These are phyloP conservation scores for Cataglyphis livida DNA, from an alignment of 2,888 invertebrate species.

Conservation along the genomic window DNA sequence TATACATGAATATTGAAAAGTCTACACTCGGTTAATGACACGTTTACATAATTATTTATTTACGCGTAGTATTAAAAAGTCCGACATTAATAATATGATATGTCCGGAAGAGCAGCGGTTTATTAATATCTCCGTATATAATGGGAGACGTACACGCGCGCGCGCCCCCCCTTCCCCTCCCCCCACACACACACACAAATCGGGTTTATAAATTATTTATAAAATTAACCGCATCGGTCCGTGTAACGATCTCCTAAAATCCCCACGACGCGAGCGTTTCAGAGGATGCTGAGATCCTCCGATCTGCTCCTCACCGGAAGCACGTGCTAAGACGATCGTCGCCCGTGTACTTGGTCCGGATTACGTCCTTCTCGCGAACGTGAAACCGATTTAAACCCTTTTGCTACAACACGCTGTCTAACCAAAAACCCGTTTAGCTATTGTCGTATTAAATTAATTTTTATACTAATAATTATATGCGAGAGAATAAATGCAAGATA, in stretches of 20 bases:
- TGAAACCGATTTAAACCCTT: constrained; percentile 76
- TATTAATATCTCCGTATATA: constrained; percentile 33
- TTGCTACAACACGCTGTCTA: neutral
- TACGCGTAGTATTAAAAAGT: constrained; percentile 38
- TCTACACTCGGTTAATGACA: constrained; percentile 39
- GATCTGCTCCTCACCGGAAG: constrained; percentile 59
- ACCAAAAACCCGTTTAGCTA: neutral
- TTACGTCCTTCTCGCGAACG: constrained; percentile 75
- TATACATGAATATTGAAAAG: constrained; percentile 44
- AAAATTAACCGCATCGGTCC: constrained; percentile 68
- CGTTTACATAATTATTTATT: constrained; percentile 49
- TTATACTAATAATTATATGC: neutral
- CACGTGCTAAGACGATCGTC: constrained; percentile 78
- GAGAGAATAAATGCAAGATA: neutral
- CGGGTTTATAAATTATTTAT: constrained; percentile 56
- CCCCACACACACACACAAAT: neutral
- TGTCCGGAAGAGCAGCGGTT: constrained; percentile 48
- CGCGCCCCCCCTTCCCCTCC: too few species aligned
- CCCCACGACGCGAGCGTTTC: constrained; percentile 34
- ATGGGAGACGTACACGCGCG: neutral
- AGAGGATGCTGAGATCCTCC: constrained; percentile 47
- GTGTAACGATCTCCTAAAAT: constrained; percentile 44
- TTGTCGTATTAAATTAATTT: neutral
- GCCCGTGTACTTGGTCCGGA: constrained; percentile 68
- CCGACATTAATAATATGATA: constrained; percentile 49